Base-by-base conservation (phyloP, 2,888 invertebrate species). In the Meiosimyza decipiens region DNA sequence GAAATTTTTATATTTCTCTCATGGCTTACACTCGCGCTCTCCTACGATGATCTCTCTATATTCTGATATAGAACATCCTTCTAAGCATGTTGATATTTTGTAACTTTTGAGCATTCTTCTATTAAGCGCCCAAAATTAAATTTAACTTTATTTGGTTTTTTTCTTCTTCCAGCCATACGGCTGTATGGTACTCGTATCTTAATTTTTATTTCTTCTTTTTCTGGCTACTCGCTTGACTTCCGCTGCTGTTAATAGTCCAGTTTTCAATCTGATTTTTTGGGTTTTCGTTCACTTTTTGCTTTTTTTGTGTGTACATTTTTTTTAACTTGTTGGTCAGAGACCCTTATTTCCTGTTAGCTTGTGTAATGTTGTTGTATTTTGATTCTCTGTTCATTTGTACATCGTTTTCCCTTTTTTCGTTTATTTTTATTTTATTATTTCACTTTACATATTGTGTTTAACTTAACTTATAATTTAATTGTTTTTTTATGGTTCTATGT, bases 291-390 rank as follows among this genome's bases (percentile, higher is more conserved):
- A n/a, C 6, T 16, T 51, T 62, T 52, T 70, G 16, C 2, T 60
- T 28, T 16, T 52, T 62, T 11, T 60, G n/a, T 70, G n/a, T 28
- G 13, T 33, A 13, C 28, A 51, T 15, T n/a, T 66, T 50, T 57
- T 54, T 64, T 16, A n/a, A 54, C 51, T 69, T 72, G 72, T 68
- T 63, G 62, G 63, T 62, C 68, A 72, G 67, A 72, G 72, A 66
- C 67, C 72, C 54, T 72, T 67, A 67, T 72, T 72, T 72, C 67
- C 72, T 72, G 72, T 72, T 72, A 49, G 50, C 59, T 63, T 65
- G 68, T 68, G 59, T 50, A 49, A 18, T 54, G 11, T 47, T 66
- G 13, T 54, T 47, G 16, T 18, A 11, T 22, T 40, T 55, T 67
- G 60, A 28, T 51, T 7, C 28, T 28, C 28, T 28, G 28, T 4